Base-by-base conservation (phyloP, 2,888 invertebrate genomes). In the Blomia tropicalis region DNA sequence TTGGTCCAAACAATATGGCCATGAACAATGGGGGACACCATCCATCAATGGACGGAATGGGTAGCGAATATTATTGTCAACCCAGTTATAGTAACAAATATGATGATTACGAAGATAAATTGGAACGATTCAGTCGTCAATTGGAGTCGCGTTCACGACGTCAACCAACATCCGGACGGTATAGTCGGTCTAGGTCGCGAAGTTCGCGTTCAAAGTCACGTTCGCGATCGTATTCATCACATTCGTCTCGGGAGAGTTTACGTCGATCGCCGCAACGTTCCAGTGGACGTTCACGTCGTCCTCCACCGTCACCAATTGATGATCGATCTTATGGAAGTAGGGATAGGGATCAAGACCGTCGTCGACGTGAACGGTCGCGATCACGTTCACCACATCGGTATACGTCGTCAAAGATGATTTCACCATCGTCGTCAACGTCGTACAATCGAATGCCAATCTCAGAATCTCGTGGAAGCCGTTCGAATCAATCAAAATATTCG, bases 161-260 rank as follows among this genome's bases (percentile, higher is more conserved):
- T 17, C 19, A 19, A 23, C 32, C 2, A 25, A 29, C 29, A 11
- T n/a, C 1, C 27, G 31, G 14, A 11, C 30, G 51, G 2, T 32
- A 66, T 0, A 69, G 70, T 47, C 68, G 70, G 1, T 70, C 71
- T 2, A 71, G 71, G 68, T 75, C 73, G 64, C 73, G 78, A 19
- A 69, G 73, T 54, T 74, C 72, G 64, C 69, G 3, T 72, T 74
- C 65, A 62, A 32, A 32, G 31, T 53, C 53, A 4, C 27, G 36
- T 41, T 60, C 60, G 19, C 36, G 41, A 5, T 60, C 60, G 1
- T 32, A 32, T 2, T 60, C 60, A n/a, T 60, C 60, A 7, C 17
- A 25, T 51, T 60, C 60, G 4, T 60, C 59, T 17, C 32, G 22
- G n/a, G 36, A 32, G 17, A 60, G 53, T n/a, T 32, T 44, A 17